A percentile compares a stretch with the other conserved stretches of the same genome.
These are phyloP conservation scores for Pelvicachromis taeniatus DNA, from an alignment of 2,113 vertebrate genomes.

Conservation along the genomic window DNA sequence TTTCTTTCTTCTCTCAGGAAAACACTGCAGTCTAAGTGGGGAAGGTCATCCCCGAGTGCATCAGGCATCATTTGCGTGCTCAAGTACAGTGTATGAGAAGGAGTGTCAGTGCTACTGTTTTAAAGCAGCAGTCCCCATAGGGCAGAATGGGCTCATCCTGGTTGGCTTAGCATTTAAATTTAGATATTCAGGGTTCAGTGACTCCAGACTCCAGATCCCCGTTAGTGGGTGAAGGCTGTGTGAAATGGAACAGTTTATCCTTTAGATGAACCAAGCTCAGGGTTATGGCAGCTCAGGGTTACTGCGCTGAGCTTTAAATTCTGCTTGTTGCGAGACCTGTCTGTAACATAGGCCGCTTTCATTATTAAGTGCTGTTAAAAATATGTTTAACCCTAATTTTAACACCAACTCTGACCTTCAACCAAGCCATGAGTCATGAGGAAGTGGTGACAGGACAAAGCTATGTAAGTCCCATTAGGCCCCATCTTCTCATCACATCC, in stretches of 20 bases:
- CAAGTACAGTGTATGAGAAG: not conserved
- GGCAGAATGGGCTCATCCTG: not conserved
- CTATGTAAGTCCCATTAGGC: not conserved
- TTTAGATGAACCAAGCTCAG: not conserved
- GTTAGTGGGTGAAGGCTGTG: slow-evolving; percentile 10
- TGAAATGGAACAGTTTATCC: slow-evolving; percentile 14
- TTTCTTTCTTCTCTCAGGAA: not conserved
- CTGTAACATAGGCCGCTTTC: not conserved
- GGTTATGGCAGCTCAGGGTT: not conserved
- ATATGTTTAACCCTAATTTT: not conserved
- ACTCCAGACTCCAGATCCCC: not conserved
- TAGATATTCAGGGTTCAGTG: slow-evolving; percentile 13
- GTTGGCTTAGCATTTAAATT: slow-evolving; percentile 25
- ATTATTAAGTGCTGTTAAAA: not conserved
- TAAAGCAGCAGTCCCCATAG: not conserved
- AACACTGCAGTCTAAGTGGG: not conserved
- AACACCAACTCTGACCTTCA: not conserved
- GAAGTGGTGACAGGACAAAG: not conserved
- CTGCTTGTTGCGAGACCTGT: not conserved
- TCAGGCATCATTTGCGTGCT: not conserved
- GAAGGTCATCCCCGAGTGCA: not conserved
- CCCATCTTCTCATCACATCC: not conserved
- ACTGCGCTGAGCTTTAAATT: not conserved
- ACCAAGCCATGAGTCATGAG: not conserved
- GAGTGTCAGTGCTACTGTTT: not conserved